Evolutionary conservation across 1,140 invertebrate genomes (phyloP).

Genomic region (Psix sp.): DNA sequence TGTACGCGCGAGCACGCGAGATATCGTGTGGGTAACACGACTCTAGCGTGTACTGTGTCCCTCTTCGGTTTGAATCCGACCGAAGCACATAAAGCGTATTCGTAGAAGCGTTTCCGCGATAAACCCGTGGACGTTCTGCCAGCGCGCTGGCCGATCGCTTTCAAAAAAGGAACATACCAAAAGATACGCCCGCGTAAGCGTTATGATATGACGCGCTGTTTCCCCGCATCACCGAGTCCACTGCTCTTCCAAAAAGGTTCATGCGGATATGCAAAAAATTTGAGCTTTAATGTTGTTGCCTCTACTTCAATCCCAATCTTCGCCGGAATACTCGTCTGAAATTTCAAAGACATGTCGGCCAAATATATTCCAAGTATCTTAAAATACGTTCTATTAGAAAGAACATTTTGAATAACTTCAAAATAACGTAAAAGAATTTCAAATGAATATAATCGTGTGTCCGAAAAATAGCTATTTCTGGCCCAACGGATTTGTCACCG

Average conservation of each 20-base stretch:
- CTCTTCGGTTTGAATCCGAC: slow-evolving; percentile 36
- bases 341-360: no score
- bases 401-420: no score
- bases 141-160: slow-evolving; percentile 13
- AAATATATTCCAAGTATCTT: no score
- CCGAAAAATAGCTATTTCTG: slow-evolving; percentile 4
- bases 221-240: slow-evolving; percentile 7
- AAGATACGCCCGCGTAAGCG: slow-evolving; percentile 24
- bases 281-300: no score
- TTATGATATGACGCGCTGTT: slow-evolving; percentile 29
- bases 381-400: no score
- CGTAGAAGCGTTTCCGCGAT: slow-evolving; percentile 41
- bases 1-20: slow-evolving; percentile 33
- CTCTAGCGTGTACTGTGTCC: slow-evolving; percentile 47
- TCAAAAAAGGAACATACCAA: slow-evolving; percentile 29
- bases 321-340: no score
- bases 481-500: not conserved
- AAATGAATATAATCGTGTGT: no score
- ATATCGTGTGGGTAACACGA: slow-evolving; percentile 54
- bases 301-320: no score
- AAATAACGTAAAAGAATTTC: no score
- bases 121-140: slow-evolving; percentile 34
- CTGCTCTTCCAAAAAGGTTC: no score
- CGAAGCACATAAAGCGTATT: slow-evolving; percentile 36
- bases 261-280: no score